Base-by-base conservation (phyloP, 2,888 invertebrate species). In the Chrysotoxum bicinctum region DNA sequence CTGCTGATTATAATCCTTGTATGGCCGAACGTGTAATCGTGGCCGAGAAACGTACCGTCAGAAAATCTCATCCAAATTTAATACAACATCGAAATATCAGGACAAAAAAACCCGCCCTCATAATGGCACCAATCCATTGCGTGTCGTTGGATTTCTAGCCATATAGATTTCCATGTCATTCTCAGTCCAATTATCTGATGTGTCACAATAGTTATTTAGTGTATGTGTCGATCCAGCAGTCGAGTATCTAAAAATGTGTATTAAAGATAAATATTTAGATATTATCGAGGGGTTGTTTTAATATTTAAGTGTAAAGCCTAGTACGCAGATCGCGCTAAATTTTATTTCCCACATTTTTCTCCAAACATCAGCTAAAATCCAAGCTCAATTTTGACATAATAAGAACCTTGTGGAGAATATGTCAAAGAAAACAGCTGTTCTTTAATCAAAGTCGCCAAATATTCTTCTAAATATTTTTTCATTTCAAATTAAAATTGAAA, bases 81-180 rank as follows among this genome's bases (percentile, higher is more conserved):
- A 90, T 90, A 92, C 90, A 91, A 92, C 91, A 91, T 92, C 90
- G 90, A 91, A 91, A 90, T 92, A 92, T 92, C 92, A 92, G 90
- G 92, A 91, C 89, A 91, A 89, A 89, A 91, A 89, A 89, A 91
- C 90, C 88, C 90, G 91, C 90, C 91, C 92, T 92, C 94, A 96
- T 93, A 96, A 95, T 87, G 96, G 97, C 91, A 97, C 97, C 90
- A 97, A 93, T 87, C 97, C 97, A 90, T 96, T 96, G 89, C 97
- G 94, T 76, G 97, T 95, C 62, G 97, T 97, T 85, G 97, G 96
- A 93, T 98, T 97, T 90, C 97, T 94, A 80, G 97, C 96, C 95
- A 97, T 97, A 92, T 98, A 98, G 90, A 98, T 97, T 89, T 98
- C 98, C 96, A 98, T 97, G 91, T 98, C 98, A 92, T 98, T 97